Conservation (phyloP, 2,113 vertebrate genomes). For the Prunella fulvescens region DNA sequence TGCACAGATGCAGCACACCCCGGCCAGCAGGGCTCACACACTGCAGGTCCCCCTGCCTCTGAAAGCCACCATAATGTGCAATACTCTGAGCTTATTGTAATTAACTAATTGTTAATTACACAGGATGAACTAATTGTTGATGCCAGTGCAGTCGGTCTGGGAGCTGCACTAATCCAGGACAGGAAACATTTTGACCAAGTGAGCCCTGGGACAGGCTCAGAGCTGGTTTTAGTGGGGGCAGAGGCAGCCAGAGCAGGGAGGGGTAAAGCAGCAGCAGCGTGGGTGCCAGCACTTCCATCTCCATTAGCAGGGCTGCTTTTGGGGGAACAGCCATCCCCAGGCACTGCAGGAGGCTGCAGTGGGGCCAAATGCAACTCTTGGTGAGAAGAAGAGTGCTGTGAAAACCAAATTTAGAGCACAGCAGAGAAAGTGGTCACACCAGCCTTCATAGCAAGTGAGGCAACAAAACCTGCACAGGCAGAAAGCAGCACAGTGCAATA, state of each 20-base stretch:
- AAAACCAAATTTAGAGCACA: background rate
- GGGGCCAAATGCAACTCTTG: background rate
- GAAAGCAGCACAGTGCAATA: background rate
- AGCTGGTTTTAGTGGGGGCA: background rate
- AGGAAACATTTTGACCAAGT: background rate
- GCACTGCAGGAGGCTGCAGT: background rate
- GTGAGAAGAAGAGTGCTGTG: accelerated
- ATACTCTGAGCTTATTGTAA: background rate
- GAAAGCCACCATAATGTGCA: accelerated
- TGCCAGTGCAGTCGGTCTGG: background rate
- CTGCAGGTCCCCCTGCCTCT: background rate
- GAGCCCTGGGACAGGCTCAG: background rate
- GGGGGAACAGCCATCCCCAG: accelerated
- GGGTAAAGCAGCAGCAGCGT: background rate
- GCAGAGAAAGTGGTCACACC: background rate
- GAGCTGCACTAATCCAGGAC: background rate
- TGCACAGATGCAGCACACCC: background rate
- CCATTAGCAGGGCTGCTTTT: background rate
- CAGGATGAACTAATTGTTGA: background rate
- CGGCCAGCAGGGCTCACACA: background rate
- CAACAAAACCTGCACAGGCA: background rate
- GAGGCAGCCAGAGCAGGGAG: background rate
- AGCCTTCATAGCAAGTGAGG: background rate
- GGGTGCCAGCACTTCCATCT: background rate
- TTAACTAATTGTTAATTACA: too few relatives aligned